Evolutionary conservation across 1,140 invertebrate species (phyloP).

Genomic region (Microplitis mediator): DNA sequence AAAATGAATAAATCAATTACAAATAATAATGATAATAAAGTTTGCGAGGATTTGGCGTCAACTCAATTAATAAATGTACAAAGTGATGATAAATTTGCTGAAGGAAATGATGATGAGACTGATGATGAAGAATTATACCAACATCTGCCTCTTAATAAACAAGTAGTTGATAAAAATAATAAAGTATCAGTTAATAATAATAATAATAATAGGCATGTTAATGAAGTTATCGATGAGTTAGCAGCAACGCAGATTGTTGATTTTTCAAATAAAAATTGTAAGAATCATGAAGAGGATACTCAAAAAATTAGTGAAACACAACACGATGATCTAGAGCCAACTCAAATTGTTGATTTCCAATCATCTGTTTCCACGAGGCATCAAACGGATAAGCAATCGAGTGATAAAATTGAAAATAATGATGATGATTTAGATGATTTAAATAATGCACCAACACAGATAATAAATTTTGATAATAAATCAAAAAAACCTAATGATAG

Average conservation of each 20-base stretch:
- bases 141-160: not conserved
- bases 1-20: not conserved
- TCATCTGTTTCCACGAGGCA: not conserved
- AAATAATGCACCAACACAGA: conserved; percentile 37
- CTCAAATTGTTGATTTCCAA: not conserved
- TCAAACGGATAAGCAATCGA: not conserved
- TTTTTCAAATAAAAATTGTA: too few relatives aligned
- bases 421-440: conserved; percentile 18
- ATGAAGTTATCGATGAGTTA: too few relatives aligned
- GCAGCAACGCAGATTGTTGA: too few relatives aligned
- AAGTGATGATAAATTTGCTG: not conserved
- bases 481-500: not conserved
- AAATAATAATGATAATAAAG: not conserved
- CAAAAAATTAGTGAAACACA: too few relatives aligned
- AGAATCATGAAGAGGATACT: too few relatives aligned
- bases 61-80: not conserved
- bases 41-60: not conserved
- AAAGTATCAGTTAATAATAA: not conserved
- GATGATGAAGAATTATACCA: not conserved
- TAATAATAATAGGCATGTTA: too few relatives aligned
- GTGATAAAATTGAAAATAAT: not conserved
- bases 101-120: not conserved
- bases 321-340: conserved; percentile 5
- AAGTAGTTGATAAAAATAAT: not conserved
- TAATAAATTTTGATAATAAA: not conserved